Evolutionary conservation across 2,888 invertebrate species (phyloP), one percentile per base, ranked within the genome.

Genomic region (Caenorhabditis sinica): DNA sequence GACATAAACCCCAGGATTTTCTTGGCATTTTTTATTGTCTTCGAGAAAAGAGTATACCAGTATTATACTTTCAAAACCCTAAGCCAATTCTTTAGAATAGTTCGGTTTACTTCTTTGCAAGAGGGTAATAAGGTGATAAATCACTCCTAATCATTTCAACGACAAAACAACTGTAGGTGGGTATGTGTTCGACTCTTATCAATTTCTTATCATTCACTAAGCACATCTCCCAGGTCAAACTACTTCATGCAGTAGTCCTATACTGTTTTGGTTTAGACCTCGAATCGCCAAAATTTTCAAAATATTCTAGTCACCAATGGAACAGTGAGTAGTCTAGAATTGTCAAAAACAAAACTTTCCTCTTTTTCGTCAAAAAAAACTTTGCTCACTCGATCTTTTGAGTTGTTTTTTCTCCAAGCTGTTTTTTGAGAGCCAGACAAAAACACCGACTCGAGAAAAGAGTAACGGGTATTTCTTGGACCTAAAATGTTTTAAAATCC

Each of bases 281-380:
- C 49, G 20, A 49, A 49, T n/a, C n/a, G n/a, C 20, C 20, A 15
- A 56, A 28, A 56, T 40, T 13, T 11, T 40, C 20, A 8, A 5
- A 51, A 13, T 2, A 45, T 25, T 13, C 13, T 45, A 17, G 5
- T 11, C n/a, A 9, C 6, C 30, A 6, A 49, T 33, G n/a, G 20
- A 51, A n/a, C 45, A 45, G 11, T 53, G 33, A 66, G 49, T 45
- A 66, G 30, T 51, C 49, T 8, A 11, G 36, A 49, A 51, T 20
- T 30, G 51, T 23, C 20, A 51, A 68, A 68, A 68, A 68, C 68
- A 68, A 68, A 68, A 68, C 68, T 68, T 68, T 23, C 20, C 15
- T 51, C 33, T 68, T 68, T 68, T 66, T 66, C 45, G 49, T 66
- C 33, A 30, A 30, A 66, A 66, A 45, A 68, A 36, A 36, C 11